phyloP scores from a whole-genome alignment of 1,140 invertebrate species.

The Zaprionus inermis region DNA sequence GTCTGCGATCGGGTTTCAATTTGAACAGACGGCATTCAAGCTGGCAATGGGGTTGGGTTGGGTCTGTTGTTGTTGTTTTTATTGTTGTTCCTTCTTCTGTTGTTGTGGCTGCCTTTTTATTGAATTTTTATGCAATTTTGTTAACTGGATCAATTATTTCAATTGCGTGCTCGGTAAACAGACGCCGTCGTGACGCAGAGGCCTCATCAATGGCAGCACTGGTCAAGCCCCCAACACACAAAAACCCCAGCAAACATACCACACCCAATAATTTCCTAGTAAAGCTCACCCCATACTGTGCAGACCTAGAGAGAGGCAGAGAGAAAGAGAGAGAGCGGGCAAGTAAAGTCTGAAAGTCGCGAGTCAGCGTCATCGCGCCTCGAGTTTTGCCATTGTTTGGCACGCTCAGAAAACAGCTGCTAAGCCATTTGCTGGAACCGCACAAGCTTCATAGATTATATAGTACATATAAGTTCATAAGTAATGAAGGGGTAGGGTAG shows the following conservation, averaged over 20 bases:
- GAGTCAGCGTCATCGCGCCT: constrained; percentile 21
- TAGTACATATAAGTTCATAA: constrained; percentile 3
- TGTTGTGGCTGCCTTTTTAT: constrained; percentile 58
- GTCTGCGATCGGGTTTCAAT: constrained; percentile 73
- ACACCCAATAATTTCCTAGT: constrained; percentile 46
- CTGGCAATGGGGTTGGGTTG: background rate
- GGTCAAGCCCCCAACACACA: constrained; percentile 47
- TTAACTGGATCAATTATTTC: constrained; percentile 82
- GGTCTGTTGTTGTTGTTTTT: constrained; percentile 29
- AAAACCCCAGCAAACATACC: constrained; percentile 24
- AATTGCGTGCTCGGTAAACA: constrained; percentile 82
- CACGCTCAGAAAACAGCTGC: constrained; percentile 58
- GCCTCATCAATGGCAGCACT: constrained; percentile 36
- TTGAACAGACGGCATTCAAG: constrained; percentile 16
- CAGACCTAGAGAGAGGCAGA: background rate
- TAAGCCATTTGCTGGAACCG: constrained; percentile 41
- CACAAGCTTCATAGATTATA: constrained; percentile 1
- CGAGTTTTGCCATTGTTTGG: constrained; percentile 56
- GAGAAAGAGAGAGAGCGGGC: background rate
- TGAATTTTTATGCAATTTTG: constrained; percentile 82
- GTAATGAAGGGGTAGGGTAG: background rate
- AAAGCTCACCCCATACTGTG: constrained; percentile 12
- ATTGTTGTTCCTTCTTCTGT: constrained; percentile 20
- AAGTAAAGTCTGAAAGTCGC: background rate
- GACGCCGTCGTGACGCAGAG: constrained; percentile 59